Evolutionary conservation across 2,888 invertebrate genomes (phyloP), one percentile per base, ranked within the genome.

Genomic region (Halictus ligatus): DNA sequence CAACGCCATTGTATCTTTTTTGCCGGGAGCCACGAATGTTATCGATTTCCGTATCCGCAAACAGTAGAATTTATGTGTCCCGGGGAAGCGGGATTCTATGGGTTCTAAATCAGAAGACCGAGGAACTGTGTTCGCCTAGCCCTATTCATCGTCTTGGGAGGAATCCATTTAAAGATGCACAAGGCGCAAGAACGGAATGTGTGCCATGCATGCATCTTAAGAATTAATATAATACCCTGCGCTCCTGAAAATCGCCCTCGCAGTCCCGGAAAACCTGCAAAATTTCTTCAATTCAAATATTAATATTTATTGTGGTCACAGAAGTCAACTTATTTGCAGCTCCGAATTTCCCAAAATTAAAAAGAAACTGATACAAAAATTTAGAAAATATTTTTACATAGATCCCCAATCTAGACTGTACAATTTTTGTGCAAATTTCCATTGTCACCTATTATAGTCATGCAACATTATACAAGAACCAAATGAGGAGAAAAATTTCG

Each of bases 41-140:
- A 64, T 74, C 64, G 77, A 64, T 77, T 77, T 69, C 77, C 67
- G 69, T 74, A 48, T 35, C 67, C 60, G 48, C 72, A 79, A 64
- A 74, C 64, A 48, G 74, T 60, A 40, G 79, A 74, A 73, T 79
- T 74, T 64, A 73, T 74, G 74, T 48, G 43, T 13, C 25, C 25
- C 72, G 21, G 35, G 43, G 48, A 25, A 74, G n/a, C 48, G 46
- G 64, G 48, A 74, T 46, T 64, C 40, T 40, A 18, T 18, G 48
- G 64, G 64, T 64, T 74, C 74, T 73, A 64, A 79, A 74, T 74
- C 74, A 48, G 79, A 74, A 74, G 64, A 48, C 46, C 43, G 48
- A 64, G 64, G n/a, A 35, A 64, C 58, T 46, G 29, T 46, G 48
- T n/a, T 29, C 35, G 25, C n/a, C 21, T 50, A 50, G 75, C 40